Conservation (phyloP, 2,113 vertebrate genomes). For the Eptatretus burgeri region DNA sequence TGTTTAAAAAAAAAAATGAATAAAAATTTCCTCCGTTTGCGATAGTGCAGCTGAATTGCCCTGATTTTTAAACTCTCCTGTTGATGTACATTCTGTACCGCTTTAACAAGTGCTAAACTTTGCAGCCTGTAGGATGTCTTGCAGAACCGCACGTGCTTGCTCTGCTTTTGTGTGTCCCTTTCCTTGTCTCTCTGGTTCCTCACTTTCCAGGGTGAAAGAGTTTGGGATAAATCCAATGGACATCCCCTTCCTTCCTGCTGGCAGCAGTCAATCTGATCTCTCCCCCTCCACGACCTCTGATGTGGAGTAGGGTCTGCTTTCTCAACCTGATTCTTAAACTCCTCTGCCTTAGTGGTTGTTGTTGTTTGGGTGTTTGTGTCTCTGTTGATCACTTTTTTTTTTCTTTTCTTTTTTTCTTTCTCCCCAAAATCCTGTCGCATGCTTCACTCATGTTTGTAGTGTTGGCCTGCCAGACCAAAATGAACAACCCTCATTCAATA, state of each 20-base stretch:
- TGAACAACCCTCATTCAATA: no score
- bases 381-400: constrained; percentile 16
- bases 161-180: constrained; percentile 13
- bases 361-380: constrained; percentile 29
- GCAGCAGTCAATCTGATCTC: constrained; percentile 52
- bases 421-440: not conserved
- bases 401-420: constrained; percentile 13
- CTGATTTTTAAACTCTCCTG: constrained; percentile 1
- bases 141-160: no score
- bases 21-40: not conserved
- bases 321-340: no score
- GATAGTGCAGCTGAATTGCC: not conserved
- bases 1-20: no score
- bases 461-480: no score
- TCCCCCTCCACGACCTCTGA: constrained; percentile 71
- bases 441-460: not conserved
- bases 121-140: no score
- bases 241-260: constrained; percentile 82
- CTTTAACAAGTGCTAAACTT: constrained; percentile 16
- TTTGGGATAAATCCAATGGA: constrained; percentile 97
- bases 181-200: constrained; percentile 28
- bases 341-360: constrained; percentile 10
- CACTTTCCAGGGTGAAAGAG: constrained; percentile 76
- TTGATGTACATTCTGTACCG: constrained; percentile 13
- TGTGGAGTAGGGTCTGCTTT: constrained; percentile 36